These are phyloP conservation scores for Platycercus adscitus DNA, from an alignment of 2,113 vertebrate genomes.

Conservation along the genomic window DNA sequence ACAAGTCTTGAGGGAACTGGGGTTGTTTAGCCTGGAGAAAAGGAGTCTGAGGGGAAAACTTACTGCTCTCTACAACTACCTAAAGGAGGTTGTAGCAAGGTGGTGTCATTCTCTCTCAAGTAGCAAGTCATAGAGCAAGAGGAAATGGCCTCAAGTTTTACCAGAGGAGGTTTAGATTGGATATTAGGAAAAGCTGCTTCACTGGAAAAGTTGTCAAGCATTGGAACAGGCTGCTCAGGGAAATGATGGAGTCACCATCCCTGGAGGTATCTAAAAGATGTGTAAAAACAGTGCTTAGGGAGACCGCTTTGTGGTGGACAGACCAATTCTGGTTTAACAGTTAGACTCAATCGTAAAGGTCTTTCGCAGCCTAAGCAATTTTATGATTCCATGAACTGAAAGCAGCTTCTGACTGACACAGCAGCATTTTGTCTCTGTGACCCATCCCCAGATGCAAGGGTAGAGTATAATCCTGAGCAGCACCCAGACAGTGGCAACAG, in stretches of 20 bases:
- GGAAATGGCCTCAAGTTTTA: neutral
- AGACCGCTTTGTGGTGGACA: neutral
- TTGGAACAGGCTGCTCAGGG: neutral
- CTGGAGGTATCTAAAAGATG: neutral
- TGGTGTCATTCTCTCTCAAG: rapidly evolving
- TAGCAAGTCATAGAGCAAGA: neutral
- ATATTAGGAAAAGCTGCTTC: neutral
- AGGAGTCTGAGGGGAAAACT: neutral
- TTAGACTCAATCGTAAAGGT: neutral
- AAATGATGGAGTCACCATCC: neutral
- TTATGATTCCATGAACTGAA: neutral
- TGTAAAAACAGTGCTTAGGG: neutral
- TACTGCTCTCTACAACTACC: neutral
- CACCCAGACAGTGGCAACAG: neutral
- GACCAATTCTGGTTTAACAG: neutral
- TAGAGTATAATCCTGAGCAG: neutral
- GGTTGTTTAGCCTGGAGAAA: neutral
- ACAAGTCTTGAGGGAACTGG: neutral
- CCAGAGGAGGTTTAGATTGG: neutral
- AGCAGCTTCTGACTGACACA: neutral
- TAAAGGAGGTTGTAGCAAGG: neutral
- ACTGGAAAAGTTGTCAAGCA: neutral
- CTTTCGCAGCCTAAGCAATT: neutral
- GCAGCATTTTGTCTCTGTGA: neutral
- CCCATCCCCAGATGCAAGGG: neutral